These are phyloP conservation scores for Pogona vitticeps DNA, from an alignment of 2,113 vertebrate species.

Conservation along the genomic window DNA sequence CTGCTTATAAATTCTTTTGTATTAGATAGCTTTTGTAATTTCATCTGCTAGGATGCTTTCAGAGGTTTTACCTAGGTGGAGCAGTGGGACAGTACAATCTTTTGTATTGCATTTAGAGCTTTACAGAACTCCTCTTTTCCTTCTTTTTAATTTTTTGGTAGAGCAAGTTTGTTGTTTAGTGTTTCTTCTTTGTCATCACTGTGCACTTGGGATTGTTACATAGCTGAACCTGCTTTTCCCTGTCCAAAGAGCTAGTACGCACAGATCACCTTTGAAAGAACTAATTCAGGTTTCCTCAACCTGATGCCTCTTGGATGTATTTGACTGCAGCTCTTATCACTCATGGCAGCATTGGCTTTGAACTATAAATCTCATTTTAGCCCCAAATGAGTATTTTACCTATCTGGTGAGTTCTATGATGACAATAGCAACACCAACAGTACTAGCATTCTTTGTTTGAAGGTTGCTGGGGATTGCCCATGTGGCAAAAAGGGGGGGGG, in stretches of 20 bases:
- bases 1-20: neutral
- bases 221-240: neutral
- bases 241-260: conserved; percentile 23
- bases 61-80: neutral
- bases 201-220: neutral
- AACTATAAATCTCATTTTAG: neutral
- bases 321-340: too few species aligned
- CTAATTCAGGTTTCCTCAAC: neutral
- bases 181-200: too few species aligned
- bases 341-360: neutral
- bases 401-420: neutral
- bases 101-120: neutral
- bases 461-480: neutral
- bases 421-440: too few species aligned
- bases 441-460: neutral
- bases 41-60: neutral
- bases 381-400: too few species aligned
- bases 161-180: neutral
- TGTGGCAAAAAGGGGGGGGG: neutral
- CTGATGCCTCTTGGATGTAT: too few species aligned
- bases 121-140: neutral
- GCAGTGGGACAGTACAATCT: neutral
- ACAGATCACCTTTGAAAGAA: neutral
- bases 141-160: neutral
- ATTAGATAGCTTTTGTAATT: neutral